Conservation (phyloP, 2,797 vertebrate species). For the Melanogrammus aeglefinus region DNA sequence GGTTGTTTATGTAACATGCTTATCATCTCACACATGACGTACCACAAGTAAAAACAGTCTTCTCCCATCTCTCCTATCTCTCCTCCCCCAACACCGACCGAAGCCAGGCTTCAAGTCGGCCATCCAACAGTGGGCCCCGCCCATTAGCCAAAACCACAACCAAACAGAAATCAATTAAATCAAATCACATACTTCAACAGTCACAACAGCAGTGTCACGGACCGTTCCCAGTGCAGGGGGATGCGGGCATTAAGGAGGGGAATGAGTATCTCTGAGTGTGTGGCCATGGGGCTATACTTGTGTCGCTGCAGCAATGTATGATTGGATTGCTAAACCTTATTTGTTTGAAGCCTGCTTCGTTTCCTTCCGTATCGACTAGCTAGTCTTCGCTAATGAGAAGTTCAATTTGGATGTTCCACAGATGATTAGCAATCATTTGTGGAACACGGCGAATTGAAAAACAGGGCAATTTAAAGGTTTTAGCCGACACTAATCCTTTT, state of each 20-base stretch:
- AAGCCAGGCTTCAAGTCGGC: no score
- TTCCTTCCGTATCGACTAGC: not conserved
- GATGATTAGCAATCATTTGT: not conserved
- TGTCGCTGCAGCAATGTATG: not conserved
- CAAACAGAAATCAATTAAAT: no score
- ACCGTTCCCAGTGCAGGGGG: constrained; percentile 41
- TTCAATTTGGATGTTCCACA: not conserved
- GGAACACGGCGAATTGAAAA: not conserved
- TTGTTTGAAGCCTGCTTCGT: not conserved
- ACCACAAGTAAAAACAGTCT: no score
- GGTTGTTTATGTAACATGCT: no score
- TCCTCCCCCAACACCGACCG: no score
- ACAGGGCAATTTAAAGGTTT: not conserved
- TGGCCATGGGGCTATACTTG: not conserved
- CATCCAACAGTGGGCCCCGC: no score
- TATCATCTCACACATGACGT: no score
- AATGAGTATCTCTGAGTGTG: constrained; percentile 24
- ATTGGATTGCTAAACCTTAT: not conserved
- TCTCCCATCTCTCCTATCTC: constrained; percentile 32
- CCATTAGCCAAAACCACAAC: no score
- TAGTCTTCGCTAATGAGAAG: not conserved
- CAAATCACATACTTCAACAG: no score
- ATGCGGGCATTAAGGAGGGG: not conserved
- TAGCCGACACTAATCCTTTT: not conserved
- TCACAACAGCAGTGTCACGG: constrained; percentile 53